Evolutionary conservation across 2,888 invertebrate genomes (phyloP).

Genomic region (Nymphalis c-album): DNA sequence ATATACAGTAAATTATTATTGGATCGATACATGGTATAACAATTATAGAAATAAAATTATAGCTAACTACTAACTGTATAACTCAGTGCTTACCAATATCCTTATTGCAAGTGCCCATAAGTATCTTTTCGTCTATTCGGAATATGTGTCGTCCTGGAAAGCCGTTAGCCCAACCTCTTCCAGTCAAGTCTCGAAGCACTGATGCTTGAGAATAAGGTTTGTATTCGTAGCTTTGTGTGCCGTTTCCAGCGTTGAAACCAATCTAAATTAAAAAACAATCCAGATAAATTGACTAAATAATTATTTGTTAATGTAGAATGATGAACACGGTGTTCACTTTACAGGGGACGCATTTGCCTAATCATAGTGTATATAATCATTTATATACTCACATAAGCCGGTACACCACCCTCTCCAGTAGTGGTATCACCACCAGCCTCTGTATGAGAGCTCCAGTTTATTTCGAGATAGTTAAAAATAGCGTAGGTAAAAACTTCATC

Average conservation of each 20-base stretch:
- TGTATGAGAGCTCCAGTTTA: slow-evolving; percentile 95
- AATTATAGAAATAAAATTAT: not conserved
- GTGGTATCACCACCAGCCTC: slow-evolving; percentile 95
- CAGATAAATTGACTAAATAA: not conserved
- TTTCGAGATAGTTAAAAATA: slow-evolving; percentile 95
- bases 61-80: not conserved
- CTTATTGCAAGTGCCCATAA: slow-evolving; percentile 95
- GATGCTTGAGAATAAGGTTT: slow-evolving; percentile 94
- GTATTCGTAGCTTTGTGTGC: slow-evolving; percentile 93
- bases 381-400: slow-evolving; percentile 88
- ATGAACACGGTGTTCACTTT: too few relatives aligned
- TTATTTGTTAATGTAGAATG: not conserved
- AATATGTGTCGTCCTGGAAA: slow-evolving; percentile 96
- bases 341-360: too few relatives aligned
- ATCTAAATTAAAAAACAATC: slow-evolving; percentile 79
- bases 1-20: too few relatives aligned
- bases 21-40: too few relatives aligned
- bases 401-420: slow-evolving; percentile 91
- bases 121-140: slow-evolving; percentile 96
- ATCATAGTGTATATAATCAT: too few relatives aligned
- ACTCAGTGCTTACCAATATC: slow-evolving; percentile 85
- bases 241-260: slow-evolving; percentile 98
- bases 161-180: slow-evolving; percentile 92
- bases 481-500: slow-evolving; percentile 97
- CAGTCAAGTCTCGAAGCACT: slow-evolving; percentile 90